phyloP scores from a whole-genome alignment of 2,113 vertebrate species.

The Oophaga pumilio region DNA sequence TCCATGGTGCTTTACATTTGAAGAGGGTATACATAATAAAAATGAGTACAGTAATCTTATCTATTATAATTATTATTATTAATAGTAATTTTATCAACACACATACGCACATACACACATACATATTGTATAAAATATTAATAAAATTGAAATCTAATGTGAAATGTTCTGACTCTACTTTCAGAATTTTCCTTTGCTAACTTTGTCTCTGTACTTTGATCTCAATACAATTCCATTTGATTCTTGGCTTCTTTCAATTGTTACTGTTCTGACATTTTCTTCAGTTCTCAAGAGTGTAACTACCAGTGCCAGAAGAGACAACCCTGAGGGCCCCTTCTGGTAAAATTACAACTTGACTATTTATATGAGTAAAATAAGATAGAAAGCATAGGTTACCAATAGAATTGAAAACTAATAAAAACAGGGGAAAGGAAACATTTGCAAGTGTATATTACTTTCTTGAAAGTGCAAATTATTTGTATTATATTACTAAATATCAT shows the following conservation, averaged over 20 bases:
- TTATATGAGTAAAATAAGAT: not conserved
- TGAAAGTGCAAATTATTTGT: no score
- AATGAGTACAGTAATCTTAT: no score
- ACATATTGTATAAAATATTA: no score
- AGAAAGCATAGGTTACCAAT: not conserved
- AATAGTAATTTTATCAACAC: no score
- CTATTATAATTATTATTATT: no score
- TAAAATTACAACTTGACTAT: slow-evolving; percentile 2
- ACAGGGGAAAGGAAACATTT: no score
- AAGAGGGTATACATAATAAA: no score
- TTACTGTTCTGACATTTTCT: not conserved
- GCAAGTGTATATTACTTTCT: no score
- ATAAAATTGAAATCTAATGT: not conserved
- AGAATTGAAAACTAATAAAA: no score
- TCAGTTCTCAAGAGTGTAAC: not conserved
- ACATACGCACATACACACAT: no score
- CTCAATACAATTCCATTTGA: not conserved
- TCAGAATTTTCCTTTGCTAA: not conserved
- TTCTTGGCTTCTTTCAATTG: not conserved
- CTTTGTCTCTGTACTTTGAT: not conserved
- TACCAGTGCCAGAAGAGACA: slow-evolving; percentile 10
- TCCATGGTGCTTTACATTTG: no score
- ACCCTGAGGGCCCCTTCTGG: slow-evolving; percentile 12
- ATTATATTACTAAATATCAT: no score
- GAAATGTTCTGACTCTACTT: not conserved